phyloP scores from a whole-genome alignment of 2,888 invertebrate genomes.

The Scelioninae gen. 1 region DNA sequence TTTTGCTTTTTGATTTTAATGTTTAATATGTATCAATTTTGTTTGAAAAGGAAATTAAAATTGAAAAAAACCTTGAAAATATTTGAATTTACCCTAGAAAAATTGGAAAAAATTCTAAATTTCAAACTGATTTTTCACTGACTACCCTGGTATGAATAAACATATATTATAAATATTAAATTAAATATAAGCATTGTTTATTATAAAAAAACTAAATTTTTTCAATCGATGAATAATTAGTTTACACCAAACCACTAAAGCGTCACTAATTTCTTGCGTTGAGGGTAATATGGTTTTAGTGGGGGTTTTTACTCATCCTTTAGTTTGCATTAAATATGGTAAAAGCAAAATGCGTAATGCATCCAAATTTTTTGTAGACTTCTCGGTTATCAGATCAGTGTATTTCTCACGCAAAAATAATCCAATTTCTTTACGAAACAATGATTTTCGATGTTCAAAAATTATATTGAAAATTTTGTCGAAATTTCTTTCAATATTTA shows the following conservation, averaged over 20 bases:
- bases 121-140: too few species aligned
- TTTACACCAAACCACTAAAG: slow-evolving; percentile 43
- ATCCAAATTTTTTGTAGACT: slow-evolving; percentile 22
- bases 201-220: too few species aligned
- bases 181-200: not conserved
- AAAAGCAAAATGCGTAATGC: slow-evolving; percentile 29
- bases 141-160: too few species aligned
- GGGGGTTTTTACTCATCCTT: slow-evolving; percentile 20
- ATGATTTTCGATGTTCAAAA: slow-evolving; percentile 12
- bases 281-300: slow-evolving; percentile 8
- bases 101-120: too few species aligned
- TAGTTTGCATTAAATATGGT: slow-evolving; percentile 22
- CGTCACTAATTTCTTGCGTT: slow-evolving; percentile 5
- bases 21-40: too few species aligned
- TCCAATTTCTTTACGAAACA: slow-evolving; percentile 11
- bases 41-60: too few species aligned
- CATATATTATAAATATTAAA: too few species aligned
- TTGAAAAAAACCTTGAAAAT: too few species aligned
- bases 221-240: slow-evolving; percentile 15
- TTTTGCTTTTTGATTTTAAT: too few species aligned
- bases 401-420: slow-evolving; percentile 27
- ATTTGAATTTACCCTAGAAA: slow-evolving; percentile 9
- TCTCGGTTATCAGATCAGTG: slow-evolving; percentile 9
- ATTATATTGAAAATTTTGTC: slow-evolving; percentile 18
- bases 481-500: slow-evolving; percentile 10